Evolutionary conservation across 2,113 vertebrate genomes (phyloP), one percentile per base, ranked within the genome.

Genomic region (Boleophthalmus pectinirostris): DNA sequence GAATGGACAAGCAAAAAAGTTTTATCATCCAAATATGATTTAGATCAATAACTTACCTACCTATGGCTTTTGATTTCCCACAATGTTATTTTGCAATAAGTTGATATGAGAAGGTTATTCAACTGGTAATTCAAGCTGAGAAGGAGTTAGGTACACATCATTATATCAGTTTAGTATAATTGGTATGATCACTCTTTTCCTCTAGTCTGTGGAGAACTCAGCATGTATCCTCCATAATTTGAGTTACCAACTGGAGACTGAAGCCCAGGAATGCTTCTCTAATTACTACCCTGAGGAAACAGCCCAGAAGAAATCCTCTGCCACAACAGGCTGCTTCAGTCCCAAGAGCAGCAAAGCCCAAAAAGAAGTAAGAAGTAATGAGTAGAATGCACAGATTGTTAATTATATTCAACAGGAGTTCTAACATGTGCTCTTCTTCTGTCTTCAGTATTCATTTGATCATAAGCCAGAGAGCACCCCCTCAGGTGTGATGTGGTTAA

Each of bases 171-270:
- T 49, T 16, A 15, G 0, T 68, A 23, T 51, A 33, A 49, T 46
- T 43, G 23, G 35, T 33, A 56, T 61, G 45, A 11, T 70, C 56
- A 63, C 54, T 38, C 47, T 24, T 73, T 25, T 57, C 83, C 45
- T 70, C 33, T 82, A 99, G 97, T 95, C 96, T 0, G 94, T 99
- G 92, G 97, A 98, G 91, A 98, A 98, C 83, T 98, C 95, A 77
- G 93, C 93, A 72, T 98, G 96, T 45, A 94, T 97, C 83, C 93
- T 99, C 67, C 97, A 98, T 78, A 99, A 99, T 89, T 91, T 99
- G 72, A 96, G 95, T 47, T 99, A 94, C 88, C 94, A 95, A 69
- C 93, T 98, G 92, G 96, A 97, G 54, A 53, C 84, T 0, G 97
- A 98, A 85, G 91, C 91, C 69, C 93, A 95, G 11, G 88, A 91